These are phyloP conservation scores for Malacoctenus gilli DNA, from an alignment of 2,797 vertebrate species.

Conservation along the genomic window DNA sequence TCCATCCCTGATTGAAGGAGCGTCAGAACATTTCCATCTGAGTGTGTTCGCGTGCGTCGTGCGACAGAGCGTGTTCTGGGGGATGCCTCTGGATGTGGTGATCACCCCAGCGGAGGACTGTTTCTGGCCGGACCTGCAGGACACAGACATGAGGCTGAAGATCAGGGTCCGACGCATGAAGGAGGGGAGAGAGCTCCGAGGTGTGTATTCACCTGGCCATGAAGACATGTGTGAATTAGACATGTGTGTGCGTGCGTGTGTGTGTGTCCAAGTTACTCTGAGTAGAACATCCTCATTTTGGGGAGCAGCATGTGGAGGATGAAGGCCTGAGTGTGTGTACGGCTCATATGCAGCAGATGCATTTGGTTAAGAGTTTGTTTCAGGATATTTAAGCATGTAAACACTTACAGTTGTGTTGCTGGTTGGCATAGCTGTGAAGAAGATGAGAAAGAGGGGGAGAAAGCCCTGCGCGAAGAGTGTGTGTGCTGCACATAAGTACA, in stretches of 20 bases:
- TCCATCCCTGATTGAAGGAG: constrained; percentile 43
- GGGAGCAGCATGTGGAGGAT: constrained; percentile 1
- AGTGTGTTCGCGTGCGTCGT: constrained; percentile 13
- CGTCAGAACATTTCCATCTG: constrained; percentile 33
- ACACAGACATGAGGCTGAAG: constrained; percentile 91
- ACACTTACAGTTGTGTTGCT: not conserved
- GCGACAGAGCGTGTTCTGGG: constrained; percentile 55
- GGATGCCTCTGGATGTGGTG: constrained; percentile 89
- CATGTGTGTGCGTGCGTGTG: constrained; percentile 3
- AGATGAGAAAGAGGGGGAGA: constrained; percentile 1
- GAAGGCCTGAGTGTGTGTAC: constrained; percentile 1
- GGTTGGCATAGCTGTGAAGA: not conserved
- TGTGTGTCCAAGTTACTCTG: constrained; percentile 13
- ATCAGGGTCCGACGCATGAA: constrained; percentile 91
- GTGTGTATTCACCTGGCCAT: constrained; percentile 80
- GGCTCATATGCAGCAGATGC: not conserved
- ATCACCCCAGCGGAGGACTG: constrained; percentile 85
- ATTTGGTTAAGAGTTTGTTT: no score
- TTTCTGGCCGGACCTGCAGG: constrained; percentile 86
- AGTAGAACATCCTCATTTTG: constrained; percentile 13
- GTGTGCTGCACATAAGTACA: constrained; percentile 47
- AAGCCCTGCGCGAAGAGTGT: constrained; percentile 23
- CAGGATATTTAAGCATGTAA: not conserved
- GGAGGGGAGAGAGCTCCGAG: constrained; percentile 88
- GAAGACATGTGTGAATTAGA: constrained; percentile 2